Conservation (phyloP, 2,113 vertebrate species). For the Castor canadensis region DNA sequence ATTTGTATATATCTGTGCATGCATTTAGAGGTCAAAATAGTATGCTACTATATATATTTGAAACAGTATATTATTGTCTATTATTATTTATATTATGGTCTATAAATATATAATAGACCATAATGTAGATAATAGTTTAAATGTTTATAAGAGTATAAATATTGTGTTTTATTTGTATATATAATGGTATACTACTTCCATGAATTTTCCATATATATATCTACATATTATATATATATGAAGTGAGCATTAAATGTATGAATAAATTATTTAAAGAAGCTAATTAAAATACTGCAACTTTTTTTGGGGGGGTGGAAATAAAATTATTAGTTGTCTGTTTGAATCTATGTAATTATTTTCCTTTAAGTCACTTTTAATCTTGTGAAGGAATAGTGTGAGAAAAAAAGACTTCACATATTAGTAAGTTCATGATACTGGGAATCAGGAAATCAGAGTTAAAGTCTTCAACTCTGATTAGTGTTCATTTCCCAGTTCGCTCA, state of each 20-base stretch:
- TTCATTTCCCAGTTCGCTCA: neutral
- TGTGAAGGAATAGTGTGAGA: neutral
- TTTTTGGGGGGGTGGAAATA: neutral
- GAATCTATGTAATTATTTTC: neutral
- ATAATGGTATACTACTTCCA: neutral
- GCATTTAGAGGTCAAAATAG: neutral
- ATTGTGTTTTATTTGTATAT: neutral
- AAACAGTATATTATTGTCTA: neutral
- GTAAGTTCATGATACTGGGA: neutral
- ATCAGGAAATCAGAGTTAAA: neutral
- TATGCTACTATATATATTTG: neutral
- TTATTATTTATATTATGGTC: too few relatives aligned
- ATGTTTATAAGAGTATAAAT: neutral
- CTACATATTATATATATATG: neutral
- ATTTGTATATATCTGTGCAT: neutral
- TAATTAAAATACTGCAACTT: neutral
- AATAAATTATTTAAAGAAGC: conserved; percentile 2
- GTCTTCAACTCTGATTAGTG: neutral
- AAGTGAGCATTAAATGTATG: neutral
- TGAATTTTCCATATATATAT: neutral
- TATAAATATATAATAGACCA: too few relatives aligned
- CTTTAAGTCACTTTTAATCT: conserved; percentile 5
- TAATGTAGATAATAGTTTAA: neutral
- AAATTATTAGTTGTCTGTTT: neutral
- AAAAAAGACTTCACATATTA: neutral